Evolutionary conservation across 2,797 vertebrate genomes (phyloP), one percentile per base, ranked within the genome.

Genomic region (Rhinichthys osculus): DNA sequence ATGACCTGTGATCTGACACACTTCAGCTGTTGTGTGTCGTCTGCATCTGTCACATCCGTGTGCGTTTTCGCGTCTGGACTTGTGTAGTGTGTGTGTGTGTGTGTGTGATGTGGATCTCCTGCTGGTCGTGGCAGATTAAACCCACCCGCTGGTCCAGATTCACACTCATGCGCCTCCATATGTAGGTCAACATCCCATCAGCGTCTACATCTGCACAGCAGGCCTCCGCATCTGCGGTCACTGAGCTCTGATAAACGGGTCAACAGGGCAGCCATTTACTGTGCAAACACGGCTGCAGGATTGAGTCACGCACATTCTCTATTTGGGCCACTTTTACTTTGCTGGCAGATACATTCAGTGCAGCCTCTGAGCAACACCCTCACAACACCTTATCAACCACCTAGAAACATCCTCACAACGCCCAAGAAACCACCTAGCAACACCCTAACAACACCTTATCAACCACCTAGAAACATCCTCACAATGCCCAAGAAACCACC

Each of bases 171-270:
- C 1, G 69, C 23, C 38, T 83, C 38, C 59, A 66, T 83, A 83
- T 83, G 71, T 83, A 76, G 82, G 82, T 76, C 82, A 83, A 76
- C 82, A 64, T 35, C 30, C 57, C 59, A 74, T 83, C 42, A 74
- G 42, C 30, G 35, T 47, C 19, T 30, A 1, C 21, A 73, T 83
- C 71, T 13, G 81, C 82, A 66, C 81, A 83, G 81, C 78, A 81
- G 14, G 17, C 78, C 3, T 23, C 42, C 50, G 1, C 27, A 7
- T 38, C 27, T 35, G 38, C 6, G 62, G 62, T 33, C 62, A 66
- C 62, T 33, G 62, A 33, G 62, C 38, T 72, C n/a, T 4, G 17
- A 33, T 47, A 47, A 83, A 74, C 21, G n/a, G 71, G 70, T 83
- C 71, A 64, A 35, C 54, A 74, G 40, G 27, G n/a, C 11, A 10